Percentiles rank a stretch among this genome's conserved stretches.
Conservation (phyloP, 1,140 invertebrate genomes). For the Pteromalus puparum region DNA sequence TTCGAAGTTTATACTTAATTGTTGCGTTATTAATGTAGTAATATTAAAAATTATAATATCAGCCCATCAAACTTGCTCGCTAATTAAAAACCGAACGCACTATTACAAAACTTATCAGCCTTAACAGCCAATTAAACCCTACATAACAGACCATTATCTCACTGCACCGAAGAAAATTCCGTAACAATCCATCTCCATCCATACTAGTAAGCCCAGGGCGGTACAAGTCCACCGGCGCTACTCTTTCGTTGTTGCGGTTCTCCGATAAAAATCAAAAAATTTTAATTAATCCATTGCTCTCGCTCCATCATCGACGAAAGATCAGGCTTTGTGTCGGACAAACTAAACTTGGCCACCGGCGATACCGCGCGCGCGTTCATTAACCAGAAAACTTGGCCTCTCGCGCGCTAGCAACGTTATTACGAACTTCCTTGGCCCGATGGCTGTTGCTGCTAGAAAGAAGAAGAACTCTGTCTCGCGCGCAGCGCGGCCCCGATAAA, state of each 20-base stretch:
- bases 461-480: conserved; percentile 21
- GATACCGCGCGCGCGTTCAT: conserved; percentile 4
- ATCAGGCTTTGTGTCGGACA: conserved; percentile 11
- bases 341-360: background rate
- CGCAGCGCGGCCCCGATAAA: conserved; percentile 1
- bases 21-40: too few species aligned
- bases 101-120: too few species aligned
- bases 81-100: too few species aligned
- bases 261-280: conserved; percentile 38
- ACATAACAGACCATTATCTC: too few species aligned
- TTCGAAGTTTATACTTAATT: too few species aligned
- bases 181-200: background rate
- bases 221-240: background rate
- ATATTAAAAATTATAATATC: too few species aligned
- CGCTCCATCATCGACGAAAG: background rate
- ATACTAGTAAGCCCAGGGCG: too few species aligned
- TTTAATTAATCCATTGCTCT: conserved; percentile 38
- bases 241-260: too few species aligned
- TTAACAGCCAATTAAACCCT: too few species aligned
- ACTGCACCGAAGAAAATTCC: too few species aligned
- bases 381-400: conserved; percentile 34
- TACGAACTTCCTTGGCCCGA: conserved; percentile 27
- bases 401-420: conserved; percentile 21
- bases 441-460: background rate
- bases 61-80: too few species aligned